Base-by-base conservation (phyloP, 2,888 invertebrate genomes). In the Andrena praecox region DNA sequence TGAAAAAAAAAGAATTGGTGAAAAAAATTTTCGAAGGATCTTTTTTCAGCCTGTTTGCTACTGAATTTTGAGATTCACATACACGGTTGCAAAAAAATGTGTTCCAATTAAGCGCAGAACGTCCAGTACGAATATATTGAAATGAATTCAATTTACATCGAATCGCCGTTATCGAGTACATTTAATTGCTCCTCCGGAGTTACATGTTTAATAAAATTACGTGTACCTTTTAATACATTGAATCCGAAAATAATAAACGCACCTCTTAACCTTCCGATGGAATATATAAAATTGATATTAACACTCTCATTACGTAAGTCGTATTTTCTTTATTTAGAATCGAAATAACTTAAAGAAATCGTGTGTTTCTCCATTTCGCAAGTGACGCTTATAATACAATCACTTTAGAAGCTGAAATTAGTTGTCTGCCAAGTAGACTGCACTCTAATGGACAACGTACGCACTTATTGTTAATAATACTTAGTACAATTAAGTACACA, bases 391-490 rank as follows among this genome's bases (percentile, higher is more conserved):
- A 62, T 68, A 35, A 71, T 79, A 80, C 80, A 72, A 68, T 72
- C 56, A 31, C 60, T 70, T 70, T 35, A 31, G 70, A 33, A 74
- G 66, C 27, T 31, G n/a, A 48, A 60, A 66, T 80, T 80, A 69
- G 63, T 80, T 71, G 70, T 33, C 62, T 60, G 54, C 70, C 69
- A 70, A 69, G 60, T 68, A 68, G 35, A 63, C 35, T 69, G 74
- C 48, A 74, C 54, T 80, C 20, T 60, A 80, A 82, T 68, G 60
- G 35, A 33, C 63, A 74, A 73, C 69, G 54, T 64, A 74, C 60
- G 80, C 80, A 80, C 72, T 80, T 80, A 80, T 80, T 80, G 31
- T 79, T 80, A 80, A 80, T 60, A 80, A 74, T 80, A 70, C 31
- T 80, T 33, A 29, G 62, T 74, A 62, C 73, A 74, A 67, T 54